Conservation (phyloP, 2,113 vertebrate genomes). For the Tricholaema leucomelas region DNA sequence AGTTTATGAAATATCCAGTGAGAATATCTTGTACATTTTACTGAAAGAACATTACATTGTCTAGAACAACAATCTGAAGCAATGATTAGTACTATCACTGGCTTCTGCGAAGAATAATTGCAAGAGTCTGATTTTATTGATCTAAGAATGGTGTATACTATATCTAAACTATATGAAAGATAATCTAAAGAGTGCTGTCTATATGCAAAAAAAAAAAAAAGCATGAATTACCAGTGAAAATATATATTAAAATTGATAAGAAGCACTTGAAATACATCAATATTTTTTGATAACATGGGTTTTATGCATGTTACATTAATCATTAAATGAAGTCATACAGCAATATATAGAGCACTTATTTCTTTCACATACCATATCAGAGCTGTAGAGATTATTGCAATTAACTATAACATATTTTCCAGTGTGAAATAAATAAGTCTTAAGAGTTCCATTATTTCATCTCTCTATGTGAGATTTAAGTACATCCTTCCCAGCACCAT, state of each 20-base stretch:
- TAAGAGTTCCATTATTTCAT: slow-evolving; percentile 36
- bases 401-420: background rate
- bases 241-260: background rate
- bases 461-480: background rate
- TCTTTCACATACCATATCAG: background rate
- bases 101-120: slow-evolving; percentile 33
- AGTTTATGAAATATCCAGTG: slow-evolving; percentile 31
- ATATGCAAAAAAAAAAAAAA: background rate
- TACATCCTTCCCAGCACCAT: background rate
- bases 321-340: background rate
- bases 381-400: background rate
- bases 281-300: background rate
- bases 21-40: slow-evolving; percentile 34
- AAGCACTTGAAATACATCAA: background rate
- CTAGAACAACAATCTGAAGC: slow-evolving; percentile 32
- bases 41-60: slow-evolving; percentile 22
- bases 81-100: slow-evolving; percentile 30
- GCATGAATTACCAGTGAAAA: slow-evolving; percentile 2
- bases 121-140: slow-evolving; percentile 22
- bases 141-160: background rate
- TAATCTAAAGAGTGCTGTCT: background rate
- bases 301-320: background rate
- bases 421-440: slow-evolving; percentile 20
- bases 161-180: background rate
- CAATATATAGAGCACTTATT: background rate